These are phyloP conservation scores for Prunella himalayana DNA, from an alignment of 2,113 vertebrate species.

Conservation along the genomic window DNA sequence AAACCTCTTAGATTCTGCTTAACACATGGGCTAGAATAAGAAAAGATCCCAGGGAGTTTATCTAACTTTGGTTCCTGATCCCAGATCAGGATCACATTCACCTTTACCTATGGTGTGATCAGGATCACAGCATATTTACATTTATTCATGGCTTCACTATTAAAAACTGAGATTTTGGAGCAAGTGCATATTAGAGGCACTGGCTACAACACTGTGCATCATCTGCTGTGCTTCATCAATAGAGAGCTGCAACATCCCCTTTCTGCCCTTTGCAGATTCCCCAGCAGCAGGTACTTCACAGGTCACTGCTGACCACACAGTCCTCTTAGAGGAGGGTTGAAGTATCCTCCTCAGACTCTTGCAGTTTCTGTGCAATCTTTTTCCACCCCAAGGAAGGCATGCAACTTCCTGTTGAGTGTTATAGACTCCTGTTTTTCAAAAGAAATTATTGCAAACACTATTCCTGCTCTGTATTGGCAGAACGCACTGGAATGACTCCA, in stretches of 20 bases:
- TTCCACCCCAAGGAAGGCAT: neutral
- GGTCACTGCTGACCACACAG: neutral
- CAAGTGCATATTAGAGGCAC: neutral
- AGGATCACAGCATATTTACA: neutral
- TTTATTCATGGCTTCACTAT: neutral
- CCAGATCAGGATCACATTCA: neutral
- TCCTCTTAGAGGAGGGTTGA: neutral
- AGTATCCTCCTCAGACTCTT: neutral
- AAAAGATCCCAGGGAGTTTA: neutral
- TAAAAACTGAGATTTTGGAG: neutral
- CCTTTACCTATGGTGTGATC: neutral
- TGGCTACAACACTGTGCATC: neutral
- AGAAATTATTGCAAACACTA: neutral
- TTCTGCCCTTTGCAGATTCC: neutral
- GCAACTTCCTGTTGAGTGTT: neutral
- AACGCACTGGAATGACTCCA: neutral
- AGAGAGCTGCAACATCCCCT: neutral
- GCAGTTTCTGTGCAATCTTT: neutral
- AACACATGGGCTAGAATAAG: neutral
- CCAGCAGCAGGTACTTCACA: neutral
- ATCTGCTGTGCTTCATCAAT: neutral
- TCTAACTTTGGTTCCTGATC: neutral
- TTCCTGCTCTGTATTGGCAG: neutral
- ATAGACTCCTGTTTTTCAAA: neutral
- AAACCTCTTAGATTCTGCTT: neutral